These are phyloP conservation scores for Diadema setosum DNA, from an alignment of 35 echinoderm and acorn worm genomes.

Conservation along the genomic window DNA sequence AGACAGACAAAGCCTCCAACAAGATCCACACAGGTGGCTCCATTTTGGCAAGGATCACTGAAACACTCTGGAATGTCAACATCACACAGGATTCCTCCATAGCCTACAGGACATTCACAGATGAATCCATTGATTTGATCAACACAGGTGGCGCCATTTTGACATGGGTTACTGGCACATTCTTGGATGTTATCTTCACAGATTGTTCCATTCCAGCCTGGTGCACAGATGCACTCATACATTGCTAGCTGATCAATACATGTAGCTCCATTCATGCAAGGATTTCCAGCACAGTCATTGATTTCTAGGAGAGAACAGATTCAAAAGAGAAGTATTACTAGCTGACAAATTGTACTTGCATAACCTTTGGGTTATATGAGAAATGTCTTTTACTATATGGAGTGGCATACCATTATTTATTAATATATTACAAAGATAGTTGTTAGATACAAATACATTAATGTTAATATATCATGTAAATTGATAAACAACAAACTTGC, in stretches of 20 bases:
- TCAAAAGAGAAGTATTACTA: too few species aligned
- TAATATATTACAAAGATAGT: too few species aligned
- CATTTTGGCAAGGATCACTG: slow-evolving; percentile 64
- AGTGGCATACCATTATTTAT: too few species aligned
- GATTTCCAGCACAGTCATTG: slow-evolving; percentile 22
- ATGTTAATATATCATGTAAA: too few species aligned
- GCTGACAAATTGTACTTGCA: too few species aligned
- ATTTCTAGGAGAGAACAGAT: background rate
- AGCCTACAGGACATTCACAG: slow-evolving; percentile 45
- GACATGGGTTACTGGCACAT: slow-evolving; percentile 62
- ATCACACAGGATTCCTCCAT: slow-evolving; percentile 40
- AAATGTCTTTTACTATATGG: too few species aligned
- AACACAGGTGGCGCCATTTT: slow-evolving; percentile 47
- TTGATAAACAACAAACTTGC: too few species aligned
- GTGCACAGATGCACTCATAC: slow-evolving; percentile 63
- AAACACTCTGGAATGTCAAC: slow-evolving; percentile 59
- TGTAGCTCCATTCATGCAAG: slow-evolving; percentile 66
- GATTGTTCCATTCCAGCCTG: slow-evolving; percentile 51
- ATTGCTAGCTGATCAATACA: slow-evolving; percentile 32
- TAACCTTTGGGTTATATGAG: too few species aligned
- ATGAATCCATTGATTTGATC: slow-evolving; percentile 43
- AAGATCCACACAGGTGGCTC: slow-evolving; percentile 55
- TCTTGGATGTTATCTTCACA: slow-evolving; percentile 70
- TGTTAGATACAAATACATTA: too few species aligned
- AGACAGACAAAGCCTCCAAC: slow-evolving; percentile 39